Evolutionary conservation across 2,113 vertebrate genomes (phyloP).

Genomic region (Otocyon megalotis): DNA sequence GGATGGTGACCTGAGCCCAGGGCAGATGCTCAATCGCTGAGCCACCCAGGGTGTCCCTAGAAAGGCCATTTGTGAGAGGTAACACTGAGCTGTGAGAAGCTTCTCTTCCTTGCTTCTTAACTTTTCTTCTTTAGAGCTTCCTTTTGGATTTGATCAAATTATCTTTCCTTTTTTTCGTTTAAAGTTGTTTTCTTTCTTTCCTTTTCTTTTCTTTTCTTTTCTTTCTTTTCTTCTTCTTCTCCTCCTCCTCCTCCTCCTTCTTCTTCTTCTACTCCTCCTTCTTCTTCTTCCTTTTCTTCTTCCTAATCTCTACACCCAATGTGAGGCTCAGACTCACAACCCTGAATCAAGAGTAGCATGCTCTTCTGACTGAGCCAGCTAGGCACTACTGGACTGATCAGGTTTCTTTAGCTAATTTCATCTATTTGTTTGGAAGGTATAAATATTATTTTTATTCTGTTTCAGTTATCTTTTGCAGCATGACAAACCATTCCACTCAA

Average conservation of each 20-base stretch:
- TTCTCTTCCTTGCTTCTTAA: neutral
- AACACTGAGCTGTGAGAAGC: neutral
- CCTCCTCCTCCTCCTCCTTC: rapidly evolving
- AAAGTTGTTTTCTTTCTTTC: neutral
- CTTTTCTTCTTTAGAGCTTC: constrained; percentile 2
- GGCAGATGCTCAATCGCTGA: too few relatives aligned
- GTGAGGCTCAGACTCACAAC: neutral
- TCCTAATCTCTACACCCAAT: neutral
- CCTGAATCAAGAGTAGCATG: neutral
- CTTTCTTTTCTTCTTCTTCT: neutral
- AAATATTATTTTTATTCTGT: neutral
- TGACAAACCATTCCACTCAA: neutral
- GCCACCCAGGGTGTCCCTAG: neutral
- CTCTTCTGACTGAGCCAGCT: neutral
- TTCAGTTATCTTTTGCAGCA: neutral
- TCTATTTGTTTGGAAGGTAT: constrained; percentile 2
- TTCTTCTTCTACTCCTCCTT: too few relatives aligned
- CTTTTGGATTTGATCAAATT: neutral
- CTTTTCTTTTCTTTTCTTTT: too few relatives aligned
- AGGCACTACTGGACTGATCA: neutral
- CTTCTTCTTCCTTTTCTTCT: neutral
- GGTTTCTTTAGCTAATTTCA: neutral
- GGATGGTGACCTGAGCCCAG: too few relatives aligned
- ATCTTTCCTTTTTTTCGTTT: neutral
- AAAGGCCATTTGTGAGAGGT: neutral